Conservation (phyloP, 2,113 vertebrate genomes). For the Pitta sordida region DNA sequence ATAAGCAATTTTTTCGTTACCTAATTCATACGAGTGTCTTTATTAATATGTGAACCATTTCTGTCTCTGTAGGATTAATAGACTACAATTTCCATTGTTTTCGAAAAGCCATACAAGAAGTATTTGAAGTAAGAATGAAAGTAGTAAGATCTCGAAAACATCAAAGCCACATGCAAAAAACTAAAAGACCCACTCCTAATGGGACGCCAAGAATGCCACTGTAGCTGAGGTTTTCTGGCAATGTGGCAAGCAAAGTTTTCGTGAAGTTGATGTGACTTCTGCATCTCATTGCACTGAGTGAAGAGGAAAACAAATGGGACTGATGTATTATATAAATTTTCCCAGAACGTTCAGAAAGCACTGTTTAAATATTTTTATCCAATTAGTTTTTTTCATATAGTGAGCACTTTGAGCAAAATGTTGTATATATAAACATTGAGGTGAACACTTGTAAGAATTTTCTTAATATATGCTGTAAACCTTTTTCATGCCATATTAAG, state of each 20-base stretch:
- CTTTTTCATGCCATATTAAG: slow-evolving; percentile 68
- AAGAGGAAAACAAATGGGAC: slow-evolving; percentile 38
- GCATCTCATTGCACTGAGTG: slow-evolving; percentile 44
- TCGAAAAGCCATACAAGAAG: slow-evolving; percentile 94
- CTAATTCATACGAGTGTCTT: background rate
- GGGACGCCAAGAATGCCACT: slow-evolving; percentile 73
- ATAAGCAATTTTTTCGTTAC: background rate
- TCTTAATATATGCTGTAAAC: slow-evolving; percentile 71
- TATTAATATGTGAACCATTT: slow-evolving; percentile 15
- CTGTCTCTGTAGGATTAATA: slow-evolving; percentile 81
- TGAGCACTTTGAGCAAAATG: slow-evolving; percentile 75
- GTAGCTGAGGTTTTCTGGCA: slow-evolving; percentile 39
- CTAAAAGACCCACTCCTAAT: slow-evolving; percentile 77
- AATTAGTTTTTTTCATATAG: slow-evolving; percentile 68
- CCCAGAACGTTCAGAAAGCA: slow-evolving; percentile 51
- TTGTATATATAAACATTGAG: slow-evolving; percentile 71
- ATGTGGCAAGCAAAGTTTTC: slow-evolving; percentile 5
- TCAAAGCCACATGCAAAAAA: slow-evolving; percentile 83
- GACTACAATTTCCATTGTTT: slow-evolving; percentile 99
- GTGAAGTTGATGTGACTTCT: slow-evolving; percentile 30
- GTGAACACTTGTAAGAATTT: slow-evolving; percentile 69
- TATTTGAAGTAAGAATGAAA: slow-evolving; percentile 91
- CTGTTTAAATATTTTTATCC: slow-evolving; percentile 67
- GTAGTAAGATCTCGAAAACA: slow-evolving; percentile 87
- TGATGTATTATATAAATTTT: slow-evolving; percentile 31